Percentiles rank a stretch among this genome's conserved stretches.
Conservation (phyloP, 2,888 invertebrate species). For the Netelia melanura region DNA sequence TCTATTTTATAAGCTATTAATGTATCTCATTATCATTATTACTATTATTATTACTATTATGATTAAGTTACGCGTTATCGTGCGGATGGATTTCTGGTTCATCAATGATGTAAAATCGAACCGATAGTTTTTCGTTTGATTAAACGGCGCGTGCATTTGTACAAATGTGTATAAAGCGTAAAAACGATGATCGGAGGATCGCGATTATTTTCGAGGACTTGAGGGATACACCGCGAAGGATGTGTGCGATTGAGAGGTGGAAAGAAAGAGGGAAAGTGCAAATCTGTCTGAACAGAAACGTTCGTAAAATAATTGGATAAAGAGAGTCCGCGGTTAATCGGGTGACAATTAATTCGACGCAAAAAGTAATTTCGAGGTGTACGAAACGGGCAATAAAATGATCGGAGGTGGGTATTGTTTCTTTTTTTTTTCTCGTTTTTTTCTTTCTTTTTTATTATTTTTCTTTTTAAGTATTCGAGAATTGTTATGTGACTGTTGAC, state of each 20-base stretch:
- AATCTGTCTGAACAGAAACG: neutral
- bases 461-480: neutral
- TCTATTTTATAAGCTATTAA: neutral
- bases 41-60: constrained; percentile 42
- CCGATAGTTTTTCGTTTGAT: constrained; percentile 27
- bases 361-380: neutral
- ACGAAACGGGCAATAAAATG: neutral
- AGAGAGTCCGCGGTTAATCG: neutral
- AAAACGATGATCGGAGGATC: constrained; percentile 31
- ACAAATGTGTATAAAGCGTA: constrained; percentile 75
- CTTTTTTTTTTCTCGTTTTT: neutral
- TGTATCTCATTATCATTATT: constrained; percentile 10
- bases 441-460: neutral
- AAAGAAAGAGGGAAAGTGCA: neutral
- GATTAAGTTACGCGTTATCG: constrained; percentile 36
- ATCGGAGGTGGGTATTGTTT: neutral
- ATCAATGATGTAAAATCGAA: constrained; percentile 32
- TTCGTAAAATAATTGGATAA: neutral
- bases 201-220: constrained; percentile 8
- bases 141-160: constrained; percentile 72
- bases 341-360: neutral
- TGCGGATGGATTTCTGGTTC: constrained; percentile 40
- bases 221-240: constrained; percentile 17
- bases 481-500: constrained; percentile 4
- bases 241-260: constrained; percentile 38